phyloP scores from a whole-genome alignment of 1,140 invertebrate species.

The Venturia canescens region DNA sequence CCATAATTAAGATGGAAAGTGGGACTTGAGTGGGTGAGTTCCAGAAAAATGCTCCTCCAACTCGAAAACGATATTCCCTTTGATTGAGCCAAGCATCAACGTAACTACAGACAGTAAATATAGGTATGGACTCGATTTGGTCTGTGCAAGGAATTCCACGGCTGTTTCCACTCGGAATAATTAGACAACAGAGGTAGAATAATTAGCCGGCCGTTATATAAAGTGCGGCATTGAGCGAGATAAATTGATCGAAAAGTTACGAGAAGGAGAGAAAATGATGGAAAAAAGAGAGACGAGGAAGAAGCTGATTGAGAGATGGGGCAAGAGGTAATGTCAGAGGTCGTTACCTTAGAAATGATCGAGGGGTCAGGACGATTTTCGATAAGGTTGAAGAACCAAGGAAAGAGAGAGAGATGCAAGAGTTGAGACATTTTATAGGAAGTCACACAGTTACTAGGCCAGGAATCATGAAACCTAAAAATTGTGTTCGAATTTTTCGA shows the following conservation, averaged over 20 bases:
- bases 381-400: not conserved
- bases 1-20: too few species aligned
- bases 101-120: not conserved
- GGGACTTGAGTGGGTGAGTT: too few species aligned
- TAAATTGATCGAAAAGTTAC: conserved; percentile 64
- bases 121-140: not conserved
- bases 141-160: conserved; percentile 5
- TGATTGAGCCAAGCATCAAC: conserved; percentile 12
- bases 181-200: conserved; percentile 59
- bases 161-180: conserved; percentile 51
- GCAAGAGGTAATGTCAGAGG: conserved; percentile 33
- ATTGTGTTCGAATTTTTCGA: too few species aligned
- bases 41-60: too few species aligned
- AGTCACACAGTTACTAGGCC: not conserved
- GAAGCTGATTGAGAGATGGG: not conserved
- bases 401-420: not conserved
- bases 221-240: conserved; percentile 58
- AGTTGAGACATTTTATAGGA: conserved; percentile 27
- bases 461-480: too few species aligned
- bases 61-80: not conserved
- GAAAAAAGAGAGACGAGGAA: not conserved
- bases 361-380: conserved; percentile 48
- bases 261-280: not conserved
- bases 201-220: conserved; percentile 62
- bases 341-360: conserved; percentile 67